These are phyloP conservation scores for Troilus luridus DNA, from an alignment of 2,888 invertebrate species.

Conservation along the genomic window DNA sequence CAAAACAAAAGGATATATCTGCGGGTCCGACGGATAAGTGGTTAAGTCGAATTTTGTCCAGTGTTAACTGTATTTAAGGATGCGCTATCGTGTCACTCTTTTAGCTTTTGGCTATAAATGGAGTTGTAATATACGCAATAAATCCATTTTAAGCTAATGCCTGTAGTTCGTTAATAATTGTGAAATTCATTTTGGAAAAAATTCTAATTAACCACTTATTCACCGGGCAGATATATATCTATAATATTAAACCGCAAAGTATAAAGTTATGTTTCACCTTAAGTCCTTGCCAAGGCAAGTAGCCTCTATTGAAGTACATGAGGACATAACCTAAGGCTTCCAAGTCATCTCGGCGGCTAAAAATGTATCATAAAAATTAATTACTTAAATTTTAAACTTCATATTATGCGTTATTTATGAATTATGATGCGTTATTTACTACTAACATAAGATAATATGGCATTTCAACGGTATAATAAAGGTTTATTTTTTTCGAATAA, in stretches of 20 bases:
- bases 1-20: not conserved
- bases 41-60: no score
- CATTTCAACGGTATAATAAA: no score
- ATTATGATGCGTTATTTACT: not conserved
- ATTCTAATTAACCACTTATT: not conserved
- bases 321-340: conserved; percentile 99
- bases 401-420: not conserved
- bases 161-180: no score
- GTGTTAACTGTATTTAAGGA: no score
- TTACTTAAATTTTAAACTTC: not conserved
- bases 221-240: not conserved
- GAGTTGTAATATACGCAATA: no score
- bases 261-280: conserved; percentile 69
- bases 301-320: conserved; percentile 95
- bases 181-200: no score
- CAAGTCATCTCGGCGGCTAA: conserved; percentile 97
- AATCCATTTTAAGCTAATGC: no score
- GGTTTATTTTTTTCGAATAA: no score
- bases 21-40: no score
- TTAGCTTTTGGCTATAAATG: no score
- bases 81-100: no score
- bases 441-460: not conserved
- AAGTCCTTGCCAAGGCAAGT: conserved; percentile 79
- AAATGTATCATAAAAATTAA: conserved; percentile 54
- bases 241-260: not conserved